Conservation (phyloP, 1,140 invertebrate species). For the Cydia pomonella region DNA sequence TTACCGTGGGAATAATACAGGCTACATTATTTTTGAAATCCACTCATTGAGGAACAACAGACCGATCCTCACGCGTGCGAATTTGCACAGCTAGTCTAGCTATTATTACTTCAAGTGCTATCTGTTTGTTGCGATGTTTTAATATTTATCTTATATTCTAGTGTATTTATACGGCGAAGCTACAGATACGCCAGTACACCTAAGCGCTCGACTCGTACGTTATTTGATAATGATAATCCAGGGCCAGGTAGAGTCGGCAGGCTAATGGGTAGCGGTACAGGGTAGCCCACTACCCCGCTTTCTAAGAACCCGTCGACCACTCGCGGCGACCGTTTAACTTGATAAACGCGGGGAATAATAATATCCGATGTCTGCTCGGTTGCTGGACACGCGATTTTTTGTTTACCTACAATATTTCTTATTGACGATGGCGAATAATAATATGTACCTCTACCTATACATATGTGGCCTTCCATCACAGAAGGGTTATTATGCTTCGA, state of each 20-base stretch:
- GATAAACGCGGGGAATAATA: slow-evolving; percentile 38
- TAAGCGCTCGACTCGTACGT: neutral
- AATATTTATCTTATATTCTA: too few relatives aligned
- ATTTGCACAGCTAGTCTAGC: too few relatives aligned
- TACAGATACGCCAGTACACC: neutral
- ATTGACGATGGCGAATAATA: too few relatives aligned
- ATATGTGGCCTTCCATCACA: too few relatives aligned
- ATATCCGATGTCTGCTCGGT: slow-evolving; percentile 30
- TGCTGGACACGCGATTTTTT: slow-evolving; percentile 36
- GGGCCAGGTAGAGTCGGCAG: slow-evolving; percentile 14
- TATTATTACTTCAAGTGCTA: neutral
- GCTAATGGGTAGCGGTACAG: slow-evolving; percentile 44
- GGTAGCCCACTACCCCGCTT: slow-evolving; percentile 55
- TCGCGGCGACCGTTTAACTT: slow-evolving; percentile 39
- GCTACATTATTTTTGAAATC: too few relatives aligned
- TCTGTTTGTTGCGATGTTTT: too few relatives aligned
- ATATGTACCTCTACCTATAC: too few relatives aligned
- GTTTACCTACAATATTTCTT: neutral
- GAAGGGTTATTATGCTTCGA: too few relatives aligned
- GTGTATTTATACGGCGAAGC: neutral
- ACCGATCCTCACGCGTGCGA: too few relatives aligned
- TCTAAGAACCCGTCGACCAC: slow-evolving; percentile 54
- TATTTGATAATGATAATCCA: neutral
- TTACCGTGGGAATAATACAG: too few relatives aligned
- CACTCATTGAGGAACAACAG: too few relatives aligned